Percentiles rank a stretch among this genome's conserved stretches.
These are phyloP conservation scores for Chouioia cunea DNA, from an alignment of 2,888 invertebrate genomes.

Conservation along the genomic window DNA sequence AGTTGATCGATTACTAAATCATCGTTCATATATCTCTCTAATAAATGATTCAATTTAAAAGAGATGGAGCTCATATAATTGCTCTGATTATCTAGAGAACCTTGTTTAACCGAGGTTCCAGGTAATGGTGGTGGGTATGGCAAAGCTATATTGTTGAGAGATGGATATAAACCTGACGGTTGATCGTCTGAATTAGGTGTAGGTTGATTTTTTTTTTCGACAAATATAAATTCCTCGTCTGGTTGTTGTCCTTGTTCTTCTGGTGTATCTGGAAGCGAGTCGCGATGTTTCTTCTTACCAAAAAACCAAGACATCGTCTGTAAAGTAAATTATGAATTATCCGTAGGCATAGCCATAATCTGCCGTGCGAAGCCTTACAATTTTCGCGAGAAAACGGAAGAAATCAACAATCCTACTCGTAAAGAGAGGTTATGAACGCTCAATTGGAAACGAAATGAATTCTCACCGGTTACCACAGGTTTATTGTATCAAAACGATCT, in stretches of 20 bases:
- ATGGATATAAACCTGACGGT: conserved; percentile 56
- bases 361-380: no score
- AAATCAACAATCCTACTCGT: no score
- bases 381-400: no score
- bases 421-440: no score
- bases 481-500: no score
- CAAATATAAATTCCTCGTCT: conserved; percentile 57
- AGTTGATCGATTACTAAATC: conserved; percentile 68
- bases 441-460: no score
- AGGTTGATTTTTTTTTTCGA: conserved; percentile 53
- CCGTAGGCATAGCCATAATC: no score
- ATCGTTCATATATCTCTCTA: conserved; percentile 68
- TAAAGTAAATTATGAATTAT: conserved; percentile 6
- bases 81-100: conserved; percentile 49
- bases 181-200: conserved; percentile 38
- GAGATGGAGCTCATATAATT: conserved; percentile 72
- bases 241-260: conserved; percentile 52
- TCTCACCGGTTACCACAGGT: no score
- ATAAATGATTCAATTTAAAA: conserved; percentile 68
- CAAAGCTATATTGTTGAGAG: conserved; percentile 44
- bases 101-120: conserved; percentile 46
- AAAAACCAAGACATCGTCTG: conserved; percentile 66
- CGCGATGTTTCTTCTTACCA: conserved; percentile 63
- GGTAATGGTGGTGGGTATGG: conserved; percentile 48
- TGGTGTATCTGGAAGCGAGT: conserved; percentile 58